phyloP scores from a whole-genome alignment of 1,140 invertebrate species.

The Mycetomoellerius zeteki region DNA sequence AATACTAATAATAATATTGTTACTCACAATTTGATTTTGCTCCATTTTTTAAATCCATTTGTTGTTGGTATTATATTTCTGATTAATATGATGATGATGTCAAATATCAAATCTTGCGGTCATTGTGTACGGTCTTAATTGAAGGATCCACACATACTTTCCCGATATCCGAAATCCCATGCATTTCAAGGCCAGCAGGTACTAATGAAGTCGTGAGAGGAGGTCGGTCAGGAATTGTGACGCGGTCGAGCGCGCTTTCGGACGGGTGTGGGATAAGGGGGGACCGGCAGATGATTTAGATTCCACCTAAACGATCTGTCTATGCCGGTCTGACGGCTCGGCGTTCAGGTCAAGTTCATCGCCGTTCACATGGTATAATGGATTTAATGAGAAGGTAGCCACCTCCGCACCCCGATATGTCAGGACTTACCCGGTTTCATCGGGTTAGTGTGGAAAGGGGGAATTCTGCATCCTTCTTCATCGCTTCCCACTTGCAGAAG shows the following conservation, averaged over 20 bases:
- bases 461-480: constrained; percentile 21
- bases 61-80: background rate
- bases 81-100: background rate
- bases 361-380: constrained; percentile 77
- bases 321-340: constrained; percentile 69
- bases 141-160: constrained; percentile 27
- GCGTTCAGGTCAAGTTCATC: constrained; percentile 74
- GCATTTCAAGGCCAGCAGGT: constrained; percentile 78
- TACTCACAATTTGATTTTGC: background rate
- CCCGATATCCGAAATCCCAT: constrained; percentile 46
- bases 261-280: constrained; percentile 2
- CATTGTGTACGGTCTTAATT: constrained; percentile 16
- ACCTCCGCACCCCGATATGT: constrained; percentile 44
- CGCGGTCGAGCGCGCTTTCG: constrained; percentile 63
- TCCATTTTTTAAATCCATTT: background rate
- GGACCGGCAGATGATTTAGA: constrained; percentile 77
- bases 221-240: constrained; percentile 63
- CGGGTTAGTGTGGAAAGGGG: background rate
- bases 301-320: constrained; percentile 81
- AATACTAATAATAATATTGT: background rate
- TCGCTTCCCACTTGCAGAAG: constrained; percentile 17
- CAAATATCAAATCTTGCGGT: background rate
- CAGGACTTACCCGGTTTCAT: constrained; percentile 38
- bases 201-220: constrained; percentile 80
- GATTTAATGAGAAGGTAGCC: constrained; percentile 79